phyloP scores from a whole-genome alignment of 2,888 invertebrate genomes.

The Chromoteleia sp. region DNA sequence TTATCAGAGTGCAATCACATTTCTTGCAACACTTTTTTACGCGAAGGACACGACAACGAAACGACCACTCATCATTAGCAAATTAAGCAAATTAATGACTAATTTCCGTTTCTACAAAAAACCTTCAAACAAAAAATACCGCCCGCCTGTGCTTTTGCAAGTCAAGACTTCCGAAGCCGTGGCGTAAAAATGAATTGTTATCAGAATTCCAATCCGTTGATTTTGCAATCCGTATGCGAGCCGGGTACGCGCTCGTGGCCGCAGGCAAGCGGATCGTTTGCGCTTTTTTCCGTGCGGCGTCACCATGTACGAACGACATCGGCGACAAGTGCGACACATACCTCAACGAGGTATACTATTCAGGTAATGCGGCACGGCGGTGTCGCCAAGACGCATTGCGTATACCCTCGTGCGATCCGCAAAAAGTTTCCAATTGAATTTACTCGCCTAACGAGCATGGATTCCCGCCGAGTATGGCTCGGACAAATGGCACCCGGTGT shows the following conservation, averaged over 20 bases:
- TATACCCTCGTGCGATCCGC: constrained; percentile 73
- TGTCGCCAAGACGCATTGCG: constrained; percentile 82
- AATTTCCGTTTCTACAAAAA: constrained; percentile 11
- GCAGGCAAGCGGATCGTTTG: constrained; percentile 59
- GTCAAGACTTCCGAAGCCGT: constrained; percentile 1
- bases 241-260: constrained; percentile 56
- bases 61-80: neutral
- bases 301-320: constrained; percentile 65
- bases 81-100: constrained; percentile 17
- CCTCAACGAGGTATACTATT: constrained; percentile 64
- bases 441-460: constrained; percentile 71
- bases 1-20: too few relatives aligned
- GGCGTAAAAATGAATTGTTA: constrained; percentile 51
- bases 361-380: constrained; percentile 68
- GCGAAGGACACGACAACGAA: neutral
- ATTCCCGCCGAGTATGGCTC: constrained; percentile 68
- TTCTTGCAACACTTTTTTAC: too few relatives aligned
- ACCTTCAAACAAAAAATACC: constrained; percentile 9
- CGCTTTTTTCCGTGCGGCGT: constrained; percentile 49
- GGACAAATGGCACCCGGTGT: constrained; percentile 67
- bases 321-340: constrained; percentile 72
- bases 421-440: constrained; percentile 75
- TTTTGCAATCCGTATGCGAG: constrained; percentile 64
- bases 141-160: constrained; percentile 5
- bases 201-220: constrained; percentile 60